A percentile compares a stretch with the other conserved stretches of the same genome.
Evolutionary conservation across 2,113 vertebrate species (phyloP).

Genomic region (Notechis scutatus): DNA sequence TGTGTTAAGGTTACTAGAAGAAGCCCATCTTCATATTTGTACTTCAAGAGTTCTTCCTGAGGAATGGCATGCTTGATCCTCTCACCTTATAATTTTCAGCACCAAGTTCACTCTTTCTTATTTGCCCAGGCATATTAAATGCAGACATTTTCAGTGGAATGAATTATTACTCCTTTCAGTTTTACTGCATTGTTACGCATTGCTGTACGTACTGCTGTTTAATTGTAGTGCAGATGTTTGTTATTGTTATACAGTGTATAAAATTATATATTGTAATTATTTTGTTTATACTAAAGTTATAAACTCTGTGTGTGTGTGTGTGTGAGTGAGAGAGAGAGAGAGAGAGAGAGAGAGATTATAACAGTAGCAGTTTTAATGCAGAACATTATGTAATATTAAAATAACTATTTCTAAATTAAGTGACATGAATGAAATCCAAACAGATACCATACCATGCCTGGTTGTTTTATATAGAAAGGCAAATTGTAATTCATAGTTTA

Average conservation of each 20-base stretch:
- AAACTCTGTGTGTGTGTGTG: background rate
- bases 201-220: background rate
- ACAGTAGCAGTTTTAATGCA: background rate
- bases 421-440: background rate
- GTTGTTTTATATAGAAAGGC: background rate
- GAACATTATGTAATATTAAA: background rate
- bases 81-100: background rate
- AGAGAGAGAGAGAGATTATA: background rate
- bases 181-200: background rate
- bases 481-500: background rate
- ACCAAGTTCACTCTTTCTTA: background rate
- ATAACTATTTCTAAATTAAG: background rate
- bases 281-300: background rate
- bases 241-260: background rate
- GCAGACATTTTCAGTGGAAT: background rate
- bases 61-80: background rate
- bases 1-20: background rate
- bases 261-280: background rate
- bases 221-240: background rate
- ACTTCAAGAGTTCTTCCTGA: background rate
- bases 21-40: background rate
- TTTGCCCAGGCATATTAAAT: background rate
- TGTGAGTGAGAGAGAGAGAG: no score
- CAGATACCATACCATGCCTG: background rate
- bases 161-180: background rate